Conservation (phyloP, 2,113 vertebrate genomes). For the Cebidichthys violaceus region DNA sequence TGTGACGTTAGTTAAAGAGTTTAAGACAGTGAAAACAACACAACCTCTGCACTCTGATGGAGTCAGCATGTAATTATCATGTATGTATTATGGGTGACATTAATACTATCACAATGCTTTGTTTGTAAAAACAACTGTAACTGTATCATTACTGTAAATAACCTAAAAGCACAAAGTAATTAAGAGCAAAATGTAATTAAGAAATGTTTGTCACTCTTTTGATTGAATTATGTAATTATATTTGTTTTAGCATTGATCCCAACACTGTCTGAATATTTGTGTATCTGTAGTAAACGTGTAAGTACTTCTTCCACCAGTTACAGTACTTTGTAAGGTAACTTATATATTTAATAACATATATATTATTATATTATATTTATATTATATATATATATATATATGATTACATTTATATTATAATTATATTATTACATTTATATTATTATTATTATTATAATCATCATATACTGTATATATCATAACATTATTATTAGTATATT, state of each 20-base stretch:
- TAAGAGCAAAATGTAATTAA: not conserved
- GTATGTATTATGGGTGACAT: not conserved
- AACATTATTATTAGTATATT: no score
- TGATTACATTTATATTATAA: no score
- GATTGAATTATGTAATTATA: not conserved
- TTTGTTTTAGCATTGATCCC: not conserved
- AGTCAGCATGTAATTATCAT: not conserved
- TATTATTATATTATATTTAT: no score
- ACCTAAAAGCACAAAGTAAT: not conserved
- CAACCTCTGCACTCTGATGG: not conserved
- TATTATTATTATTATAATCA: no score
- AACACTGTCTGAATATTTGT: not conserved
- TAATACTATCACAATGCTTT: not conserved
- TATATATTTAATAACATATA: no score
- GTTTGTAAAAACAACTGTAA: not conserved
- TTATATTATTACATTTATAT: no score
- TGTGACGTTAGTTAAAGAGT: constrained; percentile 89
- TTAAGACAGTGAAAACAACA: not conserved
- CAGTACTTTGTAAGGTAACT: no score
- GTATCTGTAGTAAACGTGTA: no score
- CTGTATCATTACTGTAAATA: not conserved
- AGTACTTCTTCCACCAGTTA: no score
- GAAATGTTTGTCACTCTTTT: not conserved
- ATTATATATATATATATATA: no score
- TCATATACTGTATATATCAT: no score